Evolutionary conservation across 2,113 vertebrate genomes (phyloP), one percentile per base, ranked within the genome.

Genomic region (Gadus chalcogrammus): DNA sequence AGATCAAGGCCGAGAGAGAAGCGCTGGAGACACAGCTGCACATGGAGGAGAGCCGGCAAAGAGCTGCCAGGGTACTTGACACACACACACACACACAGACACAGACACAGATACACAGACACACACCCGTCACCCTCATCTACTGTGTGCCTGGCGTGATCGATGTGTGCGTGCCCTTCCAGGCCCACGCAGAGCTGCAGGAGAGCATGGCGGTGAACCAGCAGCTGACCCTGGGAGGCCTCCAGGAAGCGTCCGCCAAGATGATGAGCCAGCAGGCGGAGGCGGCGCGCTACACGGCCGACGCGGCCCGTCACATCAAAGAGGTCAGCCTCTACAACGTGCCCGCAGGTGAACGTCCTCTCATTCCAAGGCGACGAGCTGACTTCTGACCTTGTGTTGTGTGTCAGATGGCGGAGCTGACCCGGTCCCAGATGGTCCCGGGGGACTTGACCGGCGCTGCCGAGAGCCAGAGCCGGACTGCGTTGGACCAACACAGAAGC

Each of bases 1-100:
- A 96, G 84, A 81, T 97, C 72, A 95, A 96, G 76, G 92, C 95
- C 0, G 95, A 98, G 60, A 92, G 94, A 82, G 96, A 98, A 79
- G 92, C 94, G n/a, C 88, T 98, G 75, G 95, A 48, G 42, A 48
- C 42, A 35, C 42, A 48, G 42, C 42, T 48, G 42, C 42, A 48
- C 8, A 48, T 48, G 42, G 42, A 94, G 79, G 89, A 35, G 85
- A 92, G 92, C 61, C 85, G 90, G 48, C 94, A 96, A 85, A 93
- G 92, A 88, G 88, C 93, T 73, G 93, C 93, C 85, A 93, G 93
- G 96, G 96, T 99, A 35, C 12, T 13, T 22, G 18, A 3, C 70
- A 68, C 31, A 48, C 42, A 48, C 42, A 48, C 42, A 48, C 42
- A 48, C 42, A 48, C 42, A 48, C 42, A 48, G 3, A 48, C 42